Base-by-base conservation (phyloP, 2,888 invertebrate genomes). In the Oxystoma pomonae region DNA sequence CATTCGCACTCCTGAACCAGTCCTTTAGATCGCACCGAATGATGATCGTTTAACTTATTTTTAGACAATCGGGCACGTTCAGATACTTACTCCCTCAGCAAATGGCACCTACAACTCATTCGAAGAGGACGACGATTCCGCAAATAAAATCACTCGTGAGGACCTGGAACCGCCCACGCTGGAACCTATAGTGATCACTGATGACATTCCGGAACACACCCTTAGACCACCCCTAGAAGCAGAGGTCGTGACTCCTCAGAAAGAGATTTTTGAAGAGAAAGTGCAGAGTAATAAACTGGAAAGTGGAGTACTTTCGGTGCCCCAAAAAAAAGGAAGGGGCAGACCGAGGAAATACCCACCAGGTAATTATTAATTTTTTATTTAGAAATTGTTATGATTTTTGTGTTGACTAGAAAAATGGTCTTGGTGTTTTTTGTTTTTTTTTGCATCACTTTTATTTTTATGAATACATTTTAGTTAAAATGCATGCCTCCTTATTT, bases 311-410 rank as follows among this genome's bases (percentile, higher is more conserved):
- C n/a, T 19, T 16, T 61, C 55, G 55, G 80, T 81, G 61, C 82
- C 82, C 1, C 81, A 81, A 2, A 78, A 85, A n/a, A 75, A 81
- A 52, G 81, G 80, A 0, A 76, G 85, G 53, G 85, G 85, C 0
- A 68, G 85, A 0, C 85, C 85, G 0, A 75, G 85, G 66, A 86
- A 86, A 77, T 83, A 83, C 5, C 85, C 85, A 5, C 66, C 68
- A 65, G 66, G 70, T 70, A n/a, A n/a, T n/a, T n/a, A n/a, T n/a
- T n/a, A n/a, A n/a, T n/a, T n/a, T n/a, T n/a, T n/a, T n/a, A n/a
- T n/a, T n/a, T n/a, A n/a, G n/a, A n/a, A n/a, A n/a, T n/a, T n/a
- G n/a, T n/a, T n/a, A n/a, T n/a, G n/a, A n/a, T n/a, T n/a, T n/a
- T n/a, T n/a, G n/a, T n/a, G n/a, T n/a, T n/a, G n/a, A n/a, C n/a